Percentiles rank a stretch among this genome's conserved stretches.
These are phyloP conservation scores for Florisuga fusca DNA, from an alignment of 2,797 vertebrate species.

Conservation along the genomic window DNA sequence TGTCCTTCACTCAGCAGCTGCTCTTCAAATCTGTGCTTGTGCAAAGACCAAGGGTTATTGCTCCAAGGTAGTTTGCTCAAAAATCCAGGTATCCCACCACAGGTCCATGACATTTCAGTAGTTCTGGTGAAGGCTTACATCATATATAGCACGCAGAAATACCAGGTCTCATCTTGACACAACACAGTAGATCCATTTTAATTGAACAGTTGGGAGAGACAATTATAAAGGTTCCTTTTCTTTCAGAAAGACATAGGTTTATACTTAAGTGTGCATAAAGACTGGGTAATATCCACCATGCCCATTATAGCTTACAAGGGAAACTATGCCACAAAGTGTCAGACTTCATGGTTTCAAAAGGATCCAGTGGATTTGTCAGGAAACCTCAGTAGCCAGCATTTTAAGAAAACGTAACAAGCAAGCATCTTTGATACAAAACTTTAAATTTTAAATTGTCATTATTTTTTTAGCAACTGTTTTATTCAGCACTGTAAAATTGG, in stretches of 20 bases:
- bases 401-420: constrained; percentile 27
- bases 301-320: not conserved
- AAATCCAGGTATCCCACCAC: not conserved
- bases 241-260: constrained; percentile 24
- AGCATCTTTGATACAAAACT: constrained; percentile 44
- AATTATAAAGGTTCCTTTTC: not conserved
- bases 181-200: not conserved
- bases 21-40: not conserved
- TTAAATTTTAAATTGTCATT: constrained; percentile 31
- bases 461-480: constrained; percentile 62
- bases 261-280: constrained; percentile 6
- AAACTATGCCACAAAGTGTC: constrained; percentile 21
- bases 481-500: constrained; percentile 71
- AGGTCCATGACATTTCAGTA: not conserved
- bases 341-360: constrained; percentile 27
- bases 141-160: not conserved
- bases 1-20: not conserved
- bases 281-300: not conserved
- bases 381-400: constrained; percentile 38
- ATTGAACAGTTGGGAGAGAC: not conserved
- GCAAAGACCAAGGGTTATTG: not conserved
- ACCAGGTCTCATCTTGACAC: constrained; percentile 17
- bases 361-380: not conserved
- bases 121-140: not conserved
- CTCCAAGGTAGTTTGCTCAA: not conserved